Evolutionary conservation across 2,888 invertebrate species (phyloP).

Genomic region (Esperia sulphurella): DNA sequence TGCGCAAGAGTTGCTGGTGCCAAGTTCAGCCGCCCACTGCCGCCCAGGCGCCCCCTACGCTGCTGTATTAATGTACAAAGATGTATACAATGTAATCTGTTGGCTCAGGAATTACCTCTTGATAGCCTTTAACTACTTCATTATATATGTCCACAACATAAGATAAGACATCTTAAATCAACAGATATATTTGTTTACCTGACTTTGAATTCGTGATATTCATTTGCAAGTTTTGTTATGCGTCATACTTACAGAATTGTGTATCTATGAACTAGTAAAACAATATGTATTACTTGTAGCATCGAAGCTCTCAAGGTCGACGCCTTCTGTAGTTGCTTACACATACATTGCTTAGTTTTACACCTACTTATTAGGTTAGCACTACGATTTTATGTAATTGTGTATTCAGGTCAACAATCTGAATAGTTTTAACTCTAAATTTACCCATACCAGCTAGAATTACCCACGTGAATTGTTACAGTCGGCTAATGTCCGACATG

Average conservation of each 20-base stretch:
- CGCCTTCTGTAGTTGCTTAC: constrained; percentile 23
- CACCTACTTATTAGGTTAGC: constrained; percentile 3
- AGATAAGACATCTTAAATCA: no score
- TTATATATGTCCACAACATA: no score
- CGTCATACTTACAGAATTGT: not conserved
- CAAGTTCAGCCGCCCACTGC: constrained; percentile 65
- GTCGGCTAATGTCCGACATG: no score
- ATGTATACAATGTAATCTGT: not conserved
- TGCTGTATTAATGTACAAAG: constrained; percentile 3
- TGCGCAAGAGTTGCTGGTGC: constrained; percentile 53
- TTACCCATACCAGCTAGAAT: no score
- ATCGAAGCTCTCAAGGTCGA: constrained; percentile 34
- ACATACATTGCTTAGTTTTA: constrained; percentile 20
- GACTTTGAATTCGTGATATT: not conserved
- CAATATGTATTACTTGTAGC: constrained; percentile 17
- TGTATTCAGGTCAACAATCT: not conserved
- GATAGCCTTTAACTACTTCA: not conserved
- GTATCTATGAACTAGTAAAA: constrained; percentile 29
- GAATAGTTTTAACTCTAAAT: no score
- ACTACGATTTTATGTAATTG: not conserved
- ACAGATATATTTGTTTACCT: no score
- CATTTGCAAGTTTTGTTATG: not conserved
- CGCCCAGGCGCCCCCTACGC: constrained; percentile 56
- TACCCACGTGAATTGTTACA: no score
- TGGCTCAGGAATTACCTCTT: not conserved